Conservation (phyloP, 2,113 vertebrate genomes). For the Turnix velox region DNA sequence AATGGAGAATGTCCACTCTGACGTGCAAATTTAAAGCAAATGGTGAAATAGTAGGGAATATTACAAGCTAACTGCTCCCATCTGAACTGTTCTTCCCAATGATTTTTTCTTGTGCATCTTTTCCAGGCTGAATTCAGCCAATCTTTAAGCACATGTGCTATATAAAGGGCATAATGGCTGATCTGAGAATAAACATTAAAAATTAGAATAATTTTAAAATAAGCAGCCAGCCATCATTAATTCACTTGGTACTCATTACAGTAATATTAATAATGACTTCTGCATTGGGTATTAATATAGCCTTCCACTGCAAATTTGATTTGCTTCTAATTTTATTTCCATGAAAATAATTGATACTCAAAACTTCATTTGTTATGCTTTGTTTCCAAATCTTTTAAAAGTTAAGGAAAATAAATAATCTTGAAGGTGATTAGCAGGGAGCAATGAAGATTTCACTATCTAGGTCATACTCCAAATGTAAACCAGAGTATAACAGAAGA, state of each 20-base stretch:
- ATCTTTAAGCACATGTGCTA: slow-evolving; percentile 3
- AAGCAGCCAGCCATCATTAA: slow-evolving; percentile 58
- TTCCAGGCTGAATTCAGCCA: slow-evolving; percentile 8
- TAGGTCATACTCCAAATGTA: not conserved
- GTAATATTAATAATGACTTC: slow-evolving; percentile 57
- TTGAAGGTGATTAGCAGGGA: not conserved
- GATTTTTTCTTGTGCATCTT: not conserved
- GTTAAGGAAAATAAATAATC: not conserved
- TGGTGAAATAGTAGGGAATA: not conserved
- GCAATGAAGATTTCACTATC: not conserved
- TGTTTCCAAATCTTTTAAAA: not conserved
- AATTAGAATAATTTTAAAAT: slow-evolving; percentile 64
- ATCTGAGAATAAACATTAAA: slow-evolving; percentile 48
- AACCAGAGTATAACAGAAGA: not conserved
- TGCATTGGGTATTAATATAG: slow-evolving; percentile 34
- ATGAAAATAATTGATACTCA: slow-evolving; percentile 27
- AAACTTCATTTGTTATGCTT: not conserved
- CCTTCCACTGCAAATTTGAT: not conserved
- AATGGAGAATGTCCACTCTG: slow-evolving; percentile 6
- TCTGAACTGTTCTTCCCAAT: not conserved
- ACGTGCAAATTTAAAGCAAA: not conserved
- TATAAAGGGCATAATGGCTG: slow-evolving; percentile 38
- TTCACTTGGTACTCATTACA: slow-evolving; percentile 63
- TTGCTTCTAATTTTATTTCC: slow-evolving; percentile 47
- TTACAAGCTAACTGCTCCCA: slow-evolving; percentile 38